Conservation (phyloP, 2,888 invertebrate genomes). For the Aphidius colemani region DNA sequence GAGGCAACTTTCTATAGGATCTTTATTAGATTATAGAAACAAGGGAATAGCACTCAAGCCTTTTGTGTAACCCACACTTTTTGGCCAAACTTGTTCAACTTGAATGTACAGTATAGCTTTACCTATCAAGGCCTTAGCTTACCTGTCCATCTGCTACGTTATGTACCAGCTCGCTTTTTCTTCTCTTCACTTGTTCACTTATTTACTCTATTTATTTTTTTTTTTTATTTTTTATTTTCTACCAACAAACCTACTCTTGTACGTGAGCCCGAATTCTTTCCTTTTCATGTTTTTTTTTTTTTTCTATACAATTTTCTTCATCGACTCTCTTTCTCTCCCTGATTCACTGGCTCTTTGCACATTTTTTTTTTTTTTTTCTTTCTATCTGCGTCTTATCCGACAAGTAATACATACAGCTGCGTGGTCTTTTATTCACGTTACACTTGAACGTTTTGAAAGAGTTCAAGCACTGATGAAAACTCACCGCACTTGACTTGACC, state of each 20-base stretch:
- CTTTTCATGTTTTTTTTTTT: no score
- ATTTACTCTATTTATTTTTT: constrained; percentile 15
- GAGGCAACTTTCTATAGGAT: constrained; percentile 38
- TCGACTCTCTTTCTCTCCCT: constrained; percentile 11
- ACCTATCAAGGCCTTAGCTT: constrained; percentile 44
- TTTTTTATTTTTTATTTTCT: constrained; percentile 10
- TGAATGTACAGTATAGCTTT: constrained; percentile 42
- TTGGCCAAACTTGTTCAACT: constrained; percentile 48
- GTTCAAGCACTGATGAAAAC: constrained; percentile 24
- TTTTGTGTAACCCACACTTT: constrained; percentile 30
- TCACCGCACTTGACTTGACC: constrained; percentile 16
- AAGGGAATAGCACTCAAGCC: constrained; percentile 50
- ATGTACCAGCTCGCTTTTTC: constrained; percentile 43
- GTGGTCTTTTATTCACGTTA: constrained; percentile 17
- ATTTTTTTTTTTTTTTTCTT: constrained; percentile 10
- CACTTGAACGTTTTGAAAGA: constrained; percentile 25
- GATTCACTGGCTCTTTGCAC: constrained; percentile 6
- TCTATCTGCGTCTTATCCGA: constrained; percentile 4
- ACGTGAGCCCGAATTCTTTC: no score
- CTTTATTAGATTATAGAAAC: constrained; percentile 52
- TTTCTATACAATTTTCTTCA: background rate
- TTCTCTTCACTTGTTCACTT: constrained; percentile 27
- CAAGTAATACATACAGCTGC: constrained; percentile 4
- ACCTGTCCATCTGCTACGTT: constrained; percentile 48
- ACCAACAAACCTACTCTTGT: no score